Conservation (phyloP, 2,113 vertebrate species). For the Gambusia affinis region DNA sequence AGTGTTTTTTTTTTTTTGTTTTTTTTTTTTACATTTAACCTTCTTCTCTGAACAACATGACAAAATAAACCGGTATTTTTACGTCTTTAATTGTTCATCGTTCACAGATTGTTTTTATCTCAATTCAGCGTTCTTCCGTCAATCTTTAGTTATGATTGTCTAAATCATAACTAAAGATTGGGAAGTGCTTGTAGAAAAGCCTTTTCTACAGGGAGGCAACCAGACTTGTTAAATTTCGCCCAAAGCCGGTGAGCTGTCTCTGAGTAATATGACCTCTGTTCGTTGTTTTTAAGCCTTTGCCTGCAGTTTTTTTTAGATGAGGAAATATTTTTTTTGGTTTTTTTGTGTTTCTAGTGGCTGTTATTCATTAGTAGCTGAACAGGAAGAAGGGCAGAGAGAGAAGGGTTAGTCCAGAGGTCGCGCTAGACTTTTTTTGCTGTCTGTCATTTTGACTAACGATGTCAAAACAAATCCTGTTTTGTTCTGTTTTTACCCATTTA, state of each 20-base stretch:
- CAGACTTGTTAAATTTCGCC: background rate
- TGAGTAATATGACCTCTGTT: background rate
- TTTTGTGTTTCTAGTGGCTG: too few species aligned
- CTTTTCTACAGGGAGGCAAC: background rate
- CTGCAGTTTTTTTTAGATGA: too few species aligned
- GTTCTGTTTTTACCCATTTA: too few species aligned
- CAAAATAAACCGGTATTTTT: background rate
- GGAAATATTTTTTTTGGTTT: too few species aligned
- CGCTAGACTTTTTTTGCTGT: too few species aligned
- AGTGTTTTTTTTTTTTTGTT: background rate
- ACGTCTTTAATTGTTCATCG: too few species aligned
- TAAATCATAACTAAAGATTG: too few species aligned
- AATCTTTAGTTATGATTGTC: background rate
- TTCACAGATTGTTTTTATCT: background rate
- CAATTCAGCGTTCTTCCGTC: background rate
- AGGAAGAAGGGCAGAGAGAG: too few species aligned
- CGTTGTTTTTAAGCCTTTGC: background rate
- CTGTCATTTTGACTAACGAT: too few species aligned
- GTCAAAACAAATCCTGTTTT: too few species aligned
- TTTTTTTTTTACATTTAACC: background rate
- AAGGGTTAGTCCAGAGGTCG: too few species aligned
- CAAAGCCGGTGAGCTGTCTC: background rate
- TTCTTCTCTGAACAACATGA: background rate
- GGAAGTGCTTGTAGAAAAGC: background rate
- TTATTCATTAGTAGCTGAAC: too few species aligned